Evolutionary conservation across 2,797 vertebrate species (phyloP).

Genomic region (Momotus momota): DNA sequence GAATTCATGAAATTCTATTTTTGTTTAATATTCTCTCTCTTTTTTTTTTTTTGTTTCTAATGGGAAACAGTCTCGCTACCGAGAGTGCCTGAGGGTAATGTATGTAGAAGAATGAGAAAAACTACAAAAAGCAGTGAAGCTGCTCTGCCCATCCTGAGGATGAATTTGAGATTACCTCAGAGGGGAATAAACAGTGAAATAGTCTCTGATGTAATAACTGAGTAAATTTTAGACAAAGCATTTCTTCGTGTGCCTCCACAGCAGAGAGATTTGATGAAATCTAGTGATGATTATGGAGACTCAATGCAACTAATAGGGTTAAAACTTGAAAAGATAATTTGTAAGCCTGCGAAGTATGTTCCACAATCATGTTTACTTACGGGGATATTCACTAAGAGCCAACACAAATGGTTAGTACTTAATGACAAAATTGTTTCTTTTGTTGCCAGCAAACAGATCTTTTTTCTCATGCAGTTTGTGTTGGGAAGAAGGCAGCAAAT

Average conservation of each 20-base stretch:
- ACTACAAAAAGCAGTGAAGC: neutral
- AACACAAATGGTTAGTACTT: neutral
- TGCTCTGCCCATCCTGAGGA: neutral
- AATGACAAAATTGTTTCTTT: neutral
- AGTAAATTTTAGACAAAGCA: neutral
- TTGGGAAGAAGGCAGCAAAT: neutral
- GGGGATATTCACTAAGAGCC: neutral
- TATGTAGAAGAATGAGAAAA: neutral
- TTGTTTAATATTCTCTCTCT: neutral
- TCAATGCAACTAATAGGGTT: neutral
- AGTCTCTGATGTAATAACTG: neutral
- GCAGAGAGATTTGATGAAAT: neutral
- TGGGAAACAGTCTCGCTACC: neutral
- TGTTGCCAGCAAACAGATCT: neutral
- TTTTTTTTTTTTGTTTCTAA: neutral
- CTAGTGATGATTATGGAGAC: neutral
- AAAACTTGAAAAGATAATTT: neutral
- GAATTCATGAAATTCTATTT: slow-evolving; percentile 51
- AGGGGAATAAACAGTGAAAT: neutral
- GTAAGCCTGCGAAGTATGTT: neutral
- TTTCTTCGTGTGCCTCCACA: neutral
- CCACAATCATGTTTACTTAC: neutral
- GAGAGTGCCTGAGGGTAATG: neutral
- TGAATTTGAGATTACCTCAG: neutral
- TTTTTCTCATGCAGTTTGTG: neutral